A percentile compares a stretch with the other conserved stretches of the same genome.
Conservation (phyloP, 2,797 vertebrate genomes). For the Tympanoctomys barrerae region DNA sequence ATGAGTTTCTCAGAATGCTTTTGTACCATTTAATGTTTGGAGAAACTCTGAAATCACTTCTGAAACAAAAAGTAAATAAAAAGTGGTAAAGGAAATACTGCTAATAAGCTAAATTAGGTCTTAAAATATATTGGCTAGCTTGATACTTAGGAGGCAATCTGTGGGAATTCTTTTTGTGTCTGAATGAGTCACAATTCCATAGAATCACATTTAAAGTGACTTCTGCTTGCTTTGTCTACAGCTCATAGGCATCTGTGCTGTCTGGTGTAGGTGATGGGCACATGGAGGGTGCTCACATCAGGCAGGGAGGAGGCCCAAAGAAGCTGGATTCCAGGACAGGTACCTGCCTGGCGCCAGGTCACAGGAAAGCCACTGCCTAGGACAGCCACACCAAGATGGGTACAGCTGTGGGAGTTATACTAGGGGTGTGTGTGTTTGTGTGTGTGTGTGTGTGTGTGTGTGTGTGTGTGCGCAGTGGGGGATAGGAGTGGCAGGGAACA, state of each 20-base stretch:
- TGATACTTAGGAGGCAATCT: neutral
- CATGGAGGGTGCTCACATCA: neutral
- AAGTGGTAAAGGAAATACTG: neutral
- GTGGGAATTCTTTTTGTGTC: neutral
- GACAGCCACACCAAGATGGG: too few relatives aligned
- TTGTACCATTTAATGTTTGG: neutral
- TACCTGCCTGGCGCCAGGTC: neutral
- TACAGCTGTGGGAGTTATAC: neutral
- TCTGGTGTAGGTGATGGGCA: neutral
- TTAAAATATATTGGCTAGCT: neutral
- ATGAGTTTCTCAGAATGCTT: neutral
- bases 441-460: too few relatives aligned
- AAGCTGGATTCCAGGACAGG: neutral
- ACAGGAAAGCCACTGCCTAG: neutral
- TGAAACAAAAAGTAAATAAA: neutral
- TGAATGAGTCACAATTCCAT: neutral
- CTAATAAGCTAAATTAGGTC: neutral
- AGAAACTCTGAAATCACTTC: neutral
- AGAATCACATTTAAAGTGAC: neutral
- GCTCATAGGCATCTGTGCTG: neutral
- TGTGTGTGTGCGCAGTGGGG: too few relatives aligned
- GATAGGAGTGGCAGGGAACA: neutral
- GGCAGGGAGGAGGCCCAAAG: neutral
- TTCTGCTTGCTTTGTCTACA: neutral
- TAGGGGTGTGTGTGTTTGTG: too few relatives aligned